Base-by-base conservation (phyloP, 1,140 invertebrate species). In the Calosoma granatense region DNA sequence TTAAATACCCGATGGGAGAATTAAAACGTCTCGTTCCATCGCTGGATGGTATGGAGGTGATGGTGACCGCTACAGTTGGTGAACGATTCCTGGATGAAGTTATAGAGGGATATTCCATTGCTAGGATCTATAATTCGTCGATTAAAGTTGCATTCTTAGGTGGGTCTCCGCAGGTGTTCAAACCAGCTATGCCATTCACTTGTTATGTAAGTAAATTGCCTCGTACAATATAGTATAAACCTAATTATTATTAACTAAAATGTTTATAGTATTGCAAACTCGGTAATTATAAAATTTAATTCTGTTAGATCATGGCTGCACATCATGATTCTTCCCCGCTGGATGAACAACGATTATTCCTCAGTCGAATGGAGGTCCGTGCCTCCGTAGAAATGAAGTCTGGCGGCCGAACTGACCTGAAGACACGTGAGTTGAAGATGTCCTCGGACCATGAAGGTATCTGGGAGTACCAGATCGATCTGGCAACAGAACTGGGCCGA, bases 111-210 rank as follows among this genome's bases (percentile, higher is more conserved):
- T 94, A 86, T 74, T 87, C 92, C 0, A 85, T 85, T 20, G 88
- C 93, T 0, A 76, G 91, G 55, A 86, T 97, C 22, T 95, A 85
- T 67, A 92, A 92, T 70, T 92, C 90, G 0, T 87, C 85, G 2
- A 75, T 95, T 9, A 79, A 82, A 56, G 76, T 97, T 0, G 76
- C 83, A 30, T 94, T 96, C 70, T 75, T 97, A 0, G 94, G 94
- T 1, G 90, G 89, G 20, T 84, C 83, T 0, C 88, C 94, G 2
- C 90, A 96, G 73, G 85, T 97, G 11, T 97, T 97, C 72, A 97
- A 97, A 71, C 93, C 94, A 0, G 76, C 86, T 1, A 94, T 96
- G 88, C 88, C 92, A 0, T 86, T 92, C 64, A 84, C 81, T 58
- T 73, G 78, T 60, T 88, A 87, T 70, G 85, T 90, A 71, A 83